Percentiles rank a stretch among this genome's conserved stretches.
These are phyloP conservation scores for Nicator chloris DNA, from an alignment of 2,113 vertebrate species.

Conservation along the genomic window DNA sequence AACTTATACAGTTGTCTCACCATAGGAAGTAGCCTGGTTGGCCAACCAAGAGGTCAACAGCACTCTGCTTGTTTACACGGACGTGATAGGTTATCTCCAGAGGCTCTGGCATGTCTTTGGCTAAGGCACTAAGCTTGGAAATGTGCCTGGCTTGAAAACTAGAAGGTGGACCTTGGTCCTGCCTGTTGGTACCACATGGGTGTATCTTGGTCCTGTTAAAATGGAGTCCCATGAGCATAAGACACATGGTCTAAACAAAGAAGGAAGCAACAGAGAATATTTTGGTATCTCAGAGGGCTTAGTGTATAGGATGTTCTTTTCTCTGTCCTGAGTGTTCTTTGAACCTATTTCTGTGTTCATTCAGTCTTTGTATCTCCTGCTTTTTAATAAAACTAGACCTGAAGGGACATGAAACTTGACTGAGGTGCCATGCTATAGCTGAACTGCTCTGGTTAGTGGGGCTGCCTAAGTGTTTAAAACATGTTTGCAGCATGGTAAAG, in stretches of 20 bases:
- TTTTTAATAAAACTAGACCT: background rate
- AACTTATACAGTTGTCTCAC: background rate
- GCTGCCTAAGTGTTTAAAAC: background rate
- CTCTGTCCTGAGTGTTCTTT: background rate
- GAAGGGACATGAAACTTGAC: background rate
- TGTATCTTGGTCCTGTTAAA: background rate
- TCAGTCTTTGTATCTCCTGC: background rate
- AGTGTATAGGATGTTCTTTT: background rate
- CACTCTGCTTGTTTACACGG: background rate
- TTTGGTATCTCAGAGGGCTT: background rate
- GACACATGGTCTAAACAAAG: fast-evolving
- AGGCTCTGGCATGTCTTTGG: background rate
- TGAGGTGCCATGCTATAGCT: background rate
- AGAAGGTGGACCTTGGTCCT: background rate
- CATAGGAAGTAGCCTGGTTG: background rate
- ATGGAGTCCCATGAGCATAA: background rate
- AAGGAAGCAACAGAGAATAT: background rate
- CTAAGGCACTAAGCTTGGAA: background rate
- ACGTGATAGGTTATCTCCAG: background rate
- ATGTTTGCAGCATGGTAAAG: background rate
- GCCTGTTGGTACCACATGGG: background rate
- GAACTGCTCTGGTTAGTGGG: background rate
- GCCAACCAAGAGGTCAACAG: background rate
- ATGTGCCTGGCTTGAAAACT: background rate
- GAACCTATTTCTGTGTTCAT: background rate